Conservation (phyloP, 2,113 vertebrate genomes). For the Pogonocichla stellata region DNA sequence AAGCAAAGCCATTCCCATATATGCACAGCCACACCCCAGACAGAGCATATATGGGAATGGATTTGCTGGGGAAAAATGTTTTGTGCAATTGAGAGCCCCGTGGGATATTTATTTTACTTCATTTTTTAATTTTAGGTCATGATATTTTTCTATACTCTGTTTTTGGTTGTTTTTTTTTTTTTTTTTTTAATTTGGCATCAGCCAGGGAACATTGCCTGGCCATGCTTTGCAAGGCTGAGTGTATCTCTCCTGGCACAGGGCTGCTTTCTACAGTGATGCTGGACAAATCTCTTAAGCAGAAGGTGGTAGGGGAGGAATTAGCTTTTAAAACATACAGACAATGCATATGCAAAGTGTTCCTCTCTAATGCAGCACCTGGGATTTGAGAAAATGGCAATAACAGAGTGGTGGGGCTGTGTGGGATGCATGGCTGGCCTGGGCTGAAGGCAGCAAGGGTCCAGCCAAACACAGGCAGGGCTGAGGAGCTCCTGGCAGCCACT, state of each 20-base stretch:
- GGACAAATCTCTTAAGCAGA: conserved; percentile 35
- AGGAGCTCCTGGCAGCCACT: background rate
- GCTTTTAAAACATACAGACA: background rate
- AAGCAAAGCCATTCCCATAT: background rate
- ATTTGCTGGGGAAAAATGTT: conserved; percentile 4
- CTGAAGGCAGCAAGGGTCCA: background rate
- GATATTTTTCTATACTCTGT: background rate
- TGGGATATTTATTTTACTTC: background rate
- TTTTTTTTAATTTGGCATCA: background rate
- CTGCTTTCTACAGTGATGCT: background rate
- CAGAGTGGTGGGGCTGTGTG: conserved; percentile 4
- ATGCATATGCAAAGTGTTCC: background rate
- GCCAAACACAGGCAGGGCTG: background rate
- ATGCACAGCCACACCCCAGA: background rate
- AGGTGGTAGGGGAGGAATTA: conserved; percentile 13
- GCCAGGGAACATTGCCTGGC: conserved; percentile 1
- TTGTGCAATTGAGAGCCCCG: background rate
- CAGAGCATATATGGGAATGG: background rate
- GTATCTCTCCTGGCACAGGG: background rate
- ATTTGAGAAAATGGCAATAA: background rate
- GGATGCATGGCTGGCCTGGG: background rate
- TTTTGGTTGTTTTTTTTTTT: background rate
- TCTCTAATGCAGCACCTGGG: background rate
- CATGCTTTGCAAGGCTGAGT: background rate
- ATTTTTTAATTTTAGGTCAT: background rate